phyloP scores from a whole-genome alignment of 2,888 invertebrate species.

The Malacosoma neustria region DNA sequence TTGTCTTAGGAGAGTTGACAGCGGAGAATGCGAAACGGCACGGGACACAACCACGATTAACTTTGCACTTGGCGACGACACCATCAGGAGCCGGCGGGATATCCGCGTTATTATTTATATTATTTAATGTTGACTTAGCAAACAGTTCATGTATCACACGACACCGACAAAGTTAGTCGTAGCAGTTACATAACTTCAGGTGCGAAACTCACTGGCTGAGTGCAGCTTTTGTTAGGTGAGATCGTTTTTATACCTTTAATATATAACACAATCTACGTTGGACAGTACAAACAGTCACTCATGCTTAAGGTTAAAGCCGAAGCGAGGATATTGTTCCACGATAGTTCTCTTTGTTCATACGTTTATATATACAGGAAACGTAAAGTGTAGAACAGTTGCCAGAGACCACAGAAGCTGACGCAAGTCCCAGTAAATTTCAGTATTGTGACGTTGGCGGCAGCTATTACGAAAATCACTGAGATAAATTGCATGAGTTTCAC shows the following conservation, averaged over 20 bases:
- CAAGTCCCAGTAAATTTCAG: slow-evolving; percentile 39
- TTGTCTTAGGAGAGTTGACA: slow-evolving; percentile 66
- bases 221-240: slow-evolving; percentile 49
- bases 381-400: slow-evolving; percentile 12
- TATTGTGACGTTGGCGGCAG: slow-evolving; percentile 21
- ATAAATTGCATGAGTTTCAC: slow-evolving; percentile 44
- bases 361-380: slow-evolving; percentile 20
- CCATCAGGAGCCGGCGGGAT: slow-evolving; percentile 23
- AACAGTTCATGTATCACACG: slow-evolving; percentile 18
- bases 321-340: slow-evolving; percentile 37
- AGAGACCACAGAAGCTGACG: slow-evolving; percentile 28
- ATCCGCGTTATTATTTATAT: slow-evolving; percentile 1
- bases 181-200: slow-evolving; percentile 50
- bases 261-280: slow-evolving; percentile 22
- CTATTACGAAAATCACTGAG: slow-evolving; percentile 33
- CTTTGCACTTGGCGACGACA: slow-evolving; percentile 39
- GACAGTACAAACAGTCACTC: slow-evolving; percentile 53
- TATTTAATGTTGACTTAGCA: slow-evolving; percentile 14
- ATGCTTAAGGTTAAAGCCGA: slow-evolving; percentile 58
- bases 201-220: slow-evolving; percentile 34
- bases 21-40: slow-evolving; percentile 38
- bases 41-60: slow-evolving; percentile 40
- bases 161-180: slow-evolving; percentile 59
- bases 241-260: slow-evolving; percentile 38
- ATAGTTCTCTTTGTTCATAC: slow-evolving; percentile 19